Base-by-base conservation (phyloP, 2,888 invertebrate genomes). In the Euplagia quadripunctaria region DNA sequence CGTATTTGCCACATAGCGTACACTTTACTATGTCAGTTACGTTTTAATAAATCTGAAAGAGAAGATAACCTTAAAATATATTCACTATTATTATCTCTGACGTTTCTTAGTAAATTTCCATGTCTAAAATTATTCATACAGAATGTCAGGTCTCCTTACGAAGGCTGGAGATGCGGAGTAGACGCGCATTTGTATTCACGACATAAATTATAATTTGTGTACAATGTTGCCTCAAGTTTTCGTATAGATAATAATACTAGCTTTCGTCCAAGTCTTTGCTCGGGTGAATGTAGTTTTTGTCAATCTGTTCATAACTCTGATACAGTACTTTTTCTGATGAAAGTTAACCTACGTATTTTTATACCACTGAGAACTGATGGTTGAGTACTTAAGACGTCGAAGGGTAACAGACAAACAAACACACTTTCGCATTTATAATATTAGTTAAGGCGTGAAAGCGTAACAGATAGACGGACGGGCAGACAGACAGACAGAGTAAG, bases 121-220 rank as follows among this genome's bases (percentile, higher is more conserved):
- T 70, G 61, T 70, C 51, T 64, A 51, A 70, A 70, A 70, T 70
- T 70, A 70, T 70, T 70, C 70, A 70, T 70, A 70, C 61, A 31
- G 41, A 63, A 43, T 63, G 70, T 70, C 70, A 70, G 49, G 51
- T 51, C 49, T 14, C 31, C 20, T 70, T 64, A 64, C 41, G 51
- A 5, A 63, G 17, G 31, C 31, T 42, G 31, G 41, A 8, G 41
- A 69, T 46, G 42, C 61, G 55, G 12, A 68, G 42, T 1, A 31
- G 58, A 68, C 43, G 16, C 46, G 20, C 58, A 68, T 68, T 68
- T 68, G 70, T 70, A 61, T 61, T 70, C 69, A 70, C 63, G 69
- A 70, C 69, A 63, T 63, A 49, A 61, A 69, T 61, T 69, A 63
- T 64, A 70, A 64, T 70, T 64, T 64, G 64, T 42, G 41, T 41